These are phyloP conservation scores for Macrotus californicus DNA, from an alignment of 2,113 vertebrate genomes.

Conservation along the genomic window DNA sequence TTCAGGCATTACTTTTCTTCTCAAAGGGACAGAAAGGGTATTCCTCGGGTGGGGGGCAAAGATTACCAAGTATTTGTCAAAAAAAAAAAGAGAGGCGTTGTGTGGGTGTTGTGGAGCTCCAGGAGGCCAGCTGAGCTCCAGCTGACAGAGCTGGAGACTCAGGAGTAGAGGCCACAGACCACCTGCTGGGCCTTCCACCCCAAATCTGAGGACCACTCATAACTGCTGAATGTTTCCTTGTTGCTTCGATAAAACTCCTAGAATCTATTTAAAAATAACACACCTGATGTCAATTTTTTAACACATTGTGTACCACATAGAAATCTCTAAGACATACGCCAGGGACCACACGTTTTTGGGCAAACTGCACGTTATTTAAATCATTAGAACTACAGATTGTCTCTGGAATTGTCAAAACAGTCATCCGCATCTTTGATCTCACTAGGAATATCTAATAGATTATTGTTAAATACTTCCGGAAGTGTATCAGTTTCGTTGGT, in stretches of 20 bases:
- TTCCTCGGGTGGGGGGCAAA: background rate
- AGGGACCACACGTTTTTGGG: too few relatives aligned
- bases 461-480: too few relatives aligned
- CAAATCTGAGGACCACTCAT: background rate
- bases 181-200: background rate
- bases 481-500: too few relatives aligned
- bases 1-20: background rate
- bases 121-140: background rate
- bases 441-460: too few relatives aligned
- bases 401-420: too few relatives aligned
- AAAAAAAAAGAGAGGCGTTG: background rate
- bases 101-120: background rate
- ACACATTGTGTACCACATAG: too few relatives aligned
- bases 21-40: background rate
- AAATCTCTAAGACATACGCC: too few relatives aligned
- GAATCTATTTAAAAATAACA: background rate
- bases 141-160: background rate
- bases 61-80: background rate
- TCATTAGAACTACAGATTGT: too few relatives aligned
- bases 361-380: too few relatives aligned
- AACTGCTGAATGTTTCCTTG: background rate
- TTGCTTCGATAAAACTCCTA: background rate
- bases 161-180: background rate
- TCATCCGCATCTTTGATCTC: too few relatives aligned
- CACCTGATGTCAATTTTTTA: background rate